Base-by-base conservation (phyloP, 2,797 vertebrate species). In the Tamandua tetradactyla region DNA sequence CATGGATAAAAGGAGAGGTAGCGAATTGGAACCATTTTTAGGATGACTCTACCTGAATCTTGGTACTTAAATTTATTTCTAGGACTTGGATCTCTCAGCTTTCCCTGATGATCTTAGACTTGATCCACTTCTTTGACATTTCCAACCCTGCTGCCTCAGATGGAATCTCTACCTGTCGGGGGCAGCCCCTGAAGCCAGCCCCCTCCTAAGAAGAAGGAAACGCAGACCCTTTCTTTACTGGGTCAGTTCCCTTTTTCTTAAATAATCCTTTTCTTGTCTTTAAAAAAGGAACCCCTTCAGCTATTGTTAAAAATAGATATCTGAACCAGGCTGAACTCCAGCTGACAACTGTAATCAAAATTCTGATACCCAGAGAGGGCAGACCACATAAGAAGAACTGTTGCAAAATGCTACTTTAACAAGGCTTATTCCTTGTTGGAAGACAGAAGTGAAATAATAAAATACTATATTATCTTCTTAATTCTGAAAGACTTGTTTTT, bases 281-380 rank as follows among this genome's bases (percentile, higher is more conserved):
- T 71, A 47, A 69, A 92, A 72, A 92, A 94, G 80, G 57, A 93
- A 68, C 30, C 69, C 96, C 95, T 97, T 96, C 66, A 89, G 96
- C 91, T 93, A 94, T 96, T 94, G 96, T 94, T 97, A 97, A 97
- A 97, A 97, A 97, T 94, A 97, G 89, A 83, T 69, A 81, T 64
- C 88, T 94, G 93, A 97, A 94, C 95, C 84, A 94, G 82, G 71
- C 79, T 96, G 93, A 96, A 94, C 89, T 97, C 94, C 52, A 59
- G 75, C 93, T 96, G 96, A 96, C 89, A 95, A 95, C 52, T 89
- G 92, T 95, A 96, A 96, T 97, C 95, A 97, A 96, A 97, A 95
- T 88, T 89, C 79, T 55, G 95, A 91, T 94, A 94, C 75, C 52
- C 89, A 91, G 93, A 87, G 94, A 96, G 91, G 64, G 30, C 20